Percentiles rank a stretch among this genome's conserved stretches.
Evolutionary conservation across 2,888 invertebrate genomes (phyloP).

Genomic region (Holacanthella duospinosa): DNA sequence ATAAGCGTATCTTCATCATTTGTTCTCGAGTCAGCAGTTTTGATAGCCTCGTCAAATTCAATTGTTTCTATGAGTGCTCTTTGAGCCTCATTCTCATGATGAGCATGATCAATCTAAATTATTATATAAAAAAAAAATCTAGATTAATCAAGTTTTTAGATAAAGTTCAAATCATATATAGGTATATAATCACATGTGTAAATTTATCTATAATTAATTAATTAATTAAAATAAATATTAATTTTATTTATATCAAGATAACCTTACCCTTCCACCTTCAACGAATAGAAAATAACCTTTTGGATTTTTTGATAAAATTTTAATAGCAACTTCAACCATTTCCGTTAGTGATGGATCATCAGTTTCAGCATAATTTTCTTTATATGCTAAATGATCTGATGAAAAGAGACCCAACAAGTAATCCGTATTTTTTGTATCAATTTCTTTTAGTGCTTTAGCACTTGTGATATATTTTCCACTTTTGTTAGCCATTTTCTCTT

Average conservation of each 20-base stretch:
- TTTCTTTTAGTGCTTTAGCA: constrained; percentile 47
- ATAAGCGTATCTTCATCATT: constrained; percentile 60
- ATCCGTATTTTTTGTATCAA: constrained; percentile 48
- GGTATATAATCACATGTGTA: background rate
- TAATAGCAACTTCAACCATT: constrained; percentile 66
- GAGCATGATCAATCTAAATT: constrained; percentile 58
- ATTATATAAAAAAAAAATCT: constrained; percentile 39
- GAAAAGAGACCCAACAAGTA: constrained; percentile 52
- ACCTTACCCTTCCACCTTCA: constrained; percentile 55
- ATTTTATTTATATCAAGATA: too few relatives aligned
- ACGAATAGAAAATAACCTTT: constrained; percentile 68
- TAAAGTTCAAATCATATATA: too few relatives aligned
- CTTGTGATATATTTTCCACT: constrained; percentile 48
- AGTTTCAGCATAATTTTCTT: constrained; percentile 11
- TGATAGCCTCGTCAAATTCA: constrained; percentile 60
- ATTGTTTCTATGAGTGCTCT: constrained; percentile 67
- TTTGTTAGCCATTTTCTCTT: constrained; percentile 37
- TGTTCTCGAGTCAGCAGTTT: constrained; percentile 51
- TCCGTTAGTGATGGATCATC: constrained; percentile 59
- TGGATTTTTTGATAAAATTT: constrained; percentile 52
- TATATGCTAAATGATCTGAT: constrained; percentile 21
- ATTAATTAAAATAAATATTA: background rate
- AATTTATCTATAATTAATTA: background rate
- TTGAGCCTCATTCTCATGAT: constrained; percentile 56
- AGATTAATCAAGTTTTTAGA: background rate